Percentiles rank a stretch among this genome's conserved stretches.
Conservation (phyloP, 2,113 vertebrate species). For the Charadrius vociferus region DNA sequence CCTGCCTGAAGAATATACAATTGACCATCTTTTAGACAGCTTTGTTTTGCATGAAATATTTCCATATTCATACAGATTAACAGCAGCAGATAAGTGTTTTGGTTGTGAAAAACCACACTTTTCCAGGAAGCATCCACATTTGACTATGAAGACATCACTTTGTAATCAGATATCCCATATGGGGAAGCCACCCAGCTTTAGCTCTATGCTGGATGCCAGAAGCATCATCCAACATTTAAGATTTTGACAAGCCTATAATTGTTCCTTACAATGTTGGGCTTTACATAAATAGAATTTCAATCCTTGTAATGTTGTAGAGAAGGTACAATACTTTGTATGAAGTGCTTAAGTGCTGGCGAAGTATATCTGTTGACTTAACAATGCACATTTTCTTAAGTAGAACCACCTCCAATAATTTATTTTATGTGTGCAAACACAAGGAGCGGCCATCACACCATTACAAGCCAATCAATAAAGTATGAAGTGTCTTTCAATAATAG, state of each 20-base stretch:
- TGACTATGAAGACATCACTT: neutral
- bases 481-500: neutral
- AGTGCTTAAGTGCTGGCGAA: neutral
- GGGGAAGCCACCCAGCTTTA: neutral
- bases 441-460: neutral
- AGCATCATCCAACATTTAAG: neutral
- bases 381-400: neutral
- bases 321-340: neutral
- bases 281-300: neutral
- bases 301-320: neutral
- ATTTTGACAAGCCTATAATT: neutral
- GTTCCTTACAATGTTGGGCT: neutral
- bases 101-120: neutral
- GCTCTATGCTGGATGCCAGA: neutral
- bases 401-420: neutral
- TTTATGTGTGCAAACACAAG: neutral
- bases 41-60: neutral
- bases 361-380: neutral
- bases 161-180: neutral
- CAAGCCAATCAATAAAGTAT: neutral
- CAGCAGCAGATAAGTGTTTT: neutral
- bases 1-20: neutral
- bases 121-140: neutral
- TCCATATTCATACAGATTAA: neutral
- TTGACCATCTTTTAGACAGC: neutral